These are phyloP conservation scores for Sarcophaga carnaria DNA, from an alignment of 2,888 invertebrate species.

Conservation along the genomic window DNA sequence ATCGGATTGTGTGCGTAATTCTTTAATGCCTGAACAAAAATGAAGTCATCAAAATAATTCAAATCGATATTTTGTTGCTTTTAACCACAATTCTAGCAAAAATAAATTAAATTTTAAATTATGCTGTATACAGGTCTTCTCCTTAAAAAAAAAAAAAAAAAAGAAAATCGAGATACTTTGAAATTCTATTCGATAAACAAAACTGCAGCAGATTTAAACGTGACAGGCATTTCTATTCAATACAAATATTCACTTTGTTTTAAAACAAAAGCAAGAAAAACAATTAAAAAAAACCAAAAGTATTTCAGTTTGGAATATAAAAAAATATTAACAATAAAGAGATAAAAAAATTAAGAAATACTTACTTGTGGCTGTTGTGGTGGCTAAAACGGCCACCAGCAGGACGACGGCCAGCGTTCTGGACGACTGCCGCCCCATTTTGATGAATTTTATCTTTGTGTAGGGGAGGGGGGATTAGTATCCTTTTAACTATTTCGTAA, in stretches of 20 bases:
- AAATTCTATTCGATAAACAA: no score
- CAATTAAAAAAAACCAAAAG: conserved; percentile 8
- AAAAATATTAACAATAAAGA: not conserved
- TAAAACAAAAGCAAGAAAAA: not conserved
- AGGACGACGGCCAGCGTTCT: conserved; percentile 80
- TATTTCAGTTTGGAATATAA: not conserved
- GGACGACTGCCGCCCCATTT: conserved; percentile 80
- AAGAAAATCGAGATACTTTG: no score
- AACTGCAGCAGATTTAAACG: conserved; percentile 29
- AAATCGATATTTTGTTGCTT: no score
- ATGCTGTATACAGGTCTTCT: no score
- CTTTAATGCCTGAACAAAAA: no score
- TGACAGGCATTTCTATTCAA: conserved; percentile 23
- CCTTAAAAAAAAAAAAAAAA: no score
- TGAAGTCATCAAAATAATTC: no score
- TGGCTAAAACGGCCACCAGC: conserved; percentile 77
- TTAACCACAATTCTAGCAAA: no score
- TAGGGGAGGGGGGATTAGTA: conserved; percentile 42
- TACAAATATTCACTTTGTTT: not conserved
- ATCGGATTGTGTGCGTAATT: no score
- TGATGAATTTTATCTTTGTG: conserved; percentile 61
- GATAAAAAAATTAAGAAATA: conserved; percentile 55
- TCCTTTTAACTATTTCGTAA: conserved; percentile 7
- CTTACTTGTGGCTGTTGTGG: conserved; percentile 80
- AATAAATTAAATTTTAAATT: no score